Evolutionary conservation across 2,888 invertebrate genomes (phyloP).

Genomic region (Cheilosia soror): DNA sequence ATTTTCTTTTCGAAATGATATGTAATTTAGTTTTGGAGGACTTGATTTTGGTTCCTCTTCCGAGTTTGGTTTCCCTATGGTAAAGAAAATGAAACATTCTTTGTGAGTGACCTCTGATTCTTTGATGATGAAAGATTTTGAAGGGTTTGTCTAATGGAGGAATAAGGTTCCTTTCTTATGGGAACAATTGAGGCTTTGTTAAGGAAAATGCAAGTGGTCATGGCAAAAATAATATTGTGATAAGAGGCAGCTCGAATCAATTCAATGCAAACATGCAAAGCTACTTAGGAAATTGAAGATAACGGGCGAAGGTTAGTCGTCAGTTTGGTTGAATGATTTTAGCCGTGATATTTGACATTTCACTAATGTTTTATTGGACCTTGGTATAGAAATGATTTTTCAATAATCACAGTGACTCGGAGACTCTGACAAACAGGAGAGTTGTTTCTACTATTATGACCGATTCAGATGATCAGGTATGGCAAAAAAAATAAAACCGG

Average conservation of each 20-base stretch:
- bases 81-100: slow-evolving; percentile 10
- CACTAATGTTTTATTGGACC: no score
- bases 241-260: slow-evolving; percentile 32
- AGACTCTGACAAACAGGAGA: no score
- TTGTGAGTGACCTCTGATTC: slow-evolving; percentile 48
- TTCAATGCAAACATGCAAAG: slow-evolving; percentile 56
- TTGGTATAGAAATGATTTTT: no score
- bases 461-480: no score
- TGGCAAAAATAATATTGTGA: slow-evolving; percentile 60
- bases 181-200: slow-evolving; percentile 51
- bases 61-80: background rate
- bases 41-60: background rate
- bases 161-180: slow-evolving; percentile 45
- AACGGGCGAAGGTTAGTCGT: no score
- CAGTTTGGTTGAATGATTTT: background rate
- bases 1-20: slow-evolving; percentile 29
- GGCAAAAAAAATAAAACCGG: no score
- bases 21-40: slow-evolving; percentile 43
- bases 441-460: no score
- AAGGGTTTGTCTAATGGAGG: slow-evolving; percentile 67
- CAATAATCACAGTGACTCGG: no score
- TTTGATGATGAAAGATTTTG: slow-evolving; percentile 60
- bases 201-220: slow-evolving; percentile 41
- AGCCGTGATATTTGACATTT: background rate
- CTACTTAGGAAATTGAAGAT: slow-evolving; percentile 34